A percentile compares a stretch with the other conserved stretches of the same genome.
Evolutionary conservation across 1,140 invertebrate genomes (phyloP).

Genomic region (Pogonus chalceus): DNA sequence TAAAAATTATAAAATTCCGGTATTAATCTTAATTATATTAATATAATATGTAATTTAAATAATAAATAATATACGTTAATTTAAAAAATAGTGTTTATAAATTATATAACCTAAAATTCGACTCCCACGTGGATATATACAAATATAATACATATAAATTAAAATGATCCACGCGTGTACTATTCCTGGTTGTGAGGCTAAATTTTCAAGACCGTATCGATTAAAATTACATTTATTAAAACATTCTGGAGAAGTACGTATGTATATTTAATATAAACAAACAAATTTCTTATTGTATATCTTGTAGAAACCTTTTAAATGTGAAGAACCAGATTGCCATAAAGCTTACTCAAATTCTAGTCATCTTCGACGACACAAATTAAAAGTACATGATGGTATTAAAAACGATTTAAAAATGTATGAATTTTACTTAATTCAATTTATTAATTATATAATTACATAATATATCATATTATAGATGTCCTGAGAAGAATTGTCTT

Average conservation of each 20-base stretch:
- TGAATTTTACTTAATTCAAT: no score
- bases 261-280: not conserved
- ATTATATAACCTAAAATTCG: no score
- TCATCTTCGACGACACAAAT: constrained; percentile 39
- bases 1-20: no score
- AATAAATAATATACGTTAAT: no score
- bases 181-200: constrained; percentile 31
- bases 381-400: constrained; percentile 22
- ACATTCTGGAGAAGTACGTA: constrained; percentile 38
- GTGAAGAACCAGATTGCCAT: constrained; percentile 33
- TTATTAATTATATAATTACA: no score
- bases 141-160: no score
- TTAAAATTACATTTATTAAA: constrained; percentile 34
- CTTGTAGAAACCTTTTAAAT: constrained; percentile 37
- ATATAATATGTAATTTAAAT: no score
- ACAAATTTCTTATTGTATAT: not conserved
- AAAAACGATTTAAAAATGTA: constrained; percentile 9
- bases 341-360: constrained; percentile 40
- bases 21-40: no score
- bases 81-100: no score
- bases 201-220: constrained; percentile 38
- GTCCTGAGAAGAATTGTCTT: constrained; percentile 21
- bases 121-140: no score
- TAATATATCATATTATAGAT: constrained; percentile 9
- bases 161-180: no score